Evolutionary conservation across 2,113 vertebrate species (phyloP), one percentile per base, ranked within the genome.

Genomic region (Silurus glanis): DNA sequence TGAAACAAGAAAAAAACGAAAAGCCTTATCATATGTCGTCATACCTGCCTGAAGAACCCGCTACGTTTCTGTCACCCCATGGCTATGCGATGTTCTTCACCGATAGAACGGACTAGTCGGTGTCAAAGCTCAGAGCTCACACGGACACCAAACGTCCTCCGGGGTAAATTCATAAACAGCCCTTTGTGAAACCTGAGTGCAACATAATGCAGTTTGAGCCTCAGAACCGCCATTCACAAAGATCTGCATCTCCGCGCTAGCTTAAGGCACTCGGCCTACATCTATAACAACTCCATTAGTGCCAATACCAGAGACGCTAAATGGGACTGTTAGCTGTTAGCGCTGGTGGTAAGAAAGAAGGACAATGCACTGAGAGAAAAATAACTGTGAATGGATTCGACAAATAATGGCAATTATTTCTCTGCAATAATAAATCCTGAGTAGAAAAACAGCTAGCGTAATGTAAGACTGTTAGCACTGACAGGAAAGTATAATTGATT

Each of bases 261-360:
- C 94, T 89, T 82, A 92, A 93, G 92, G 94, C 92, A 91, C 90
- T 90, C 90, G 92, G 91, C 91, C 92, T 87, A 87, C 87, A 91
- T 93, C 93, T 85, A 89, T 91, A 92, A 90, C 94, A 94, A 93
- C 92, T 92, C 92, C 89, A 91, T 95, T 95, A 92, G 69, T 86
- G 86, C 87, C 91, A 72, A 89, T 87, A 66, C 91, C 94, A 93
- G 93, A 89, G 90, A 86, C 85, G 79, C 88, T 86, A 93, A 94
- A 95, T 92, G 92, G 85, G 89, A 92, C 92, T 92, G 92, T 85
- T 91, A 94, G 92, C 92, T 92, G 94, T 93, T 94, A 94, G 94
- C 93, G 92, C 91, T 91, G 93, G 92, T 17, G 83, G 83, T 37
- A 23, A 90, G 91, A 86, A 87, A 21, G 84, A 90, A 89, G 90